A percentile compares a stretch with the other conserved stretches of the same genome.
These are phyloP conservation scores for Nothocercus nigrocapillus DNA, from an alignment of 2,113 vertebrate species.

Conservation along the genomic window DNA sequence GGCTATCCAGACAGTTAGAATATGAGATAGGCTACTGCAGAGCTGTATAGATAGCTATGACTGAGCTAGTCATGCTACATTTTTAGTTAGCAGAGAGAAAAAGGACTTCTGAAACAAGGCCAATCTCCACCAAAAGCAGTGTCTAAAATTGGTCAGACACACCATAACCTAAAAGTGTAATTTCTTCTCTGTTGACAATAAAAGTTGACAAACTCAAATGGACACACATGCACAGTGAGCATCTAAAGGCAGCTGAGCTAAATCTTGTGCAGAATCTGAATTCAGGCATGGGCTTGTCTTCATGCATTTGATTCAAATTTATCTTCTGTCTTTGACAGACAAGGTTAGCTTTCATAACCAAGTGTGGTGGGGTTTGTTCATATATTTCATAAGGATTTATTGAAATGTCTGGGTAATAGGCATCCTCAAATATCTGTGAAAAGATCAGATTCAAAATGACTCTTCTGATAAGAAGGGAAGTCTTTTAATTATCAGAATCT, in stretches of 20 bases:
- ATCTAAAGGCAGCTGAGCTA: neutral
- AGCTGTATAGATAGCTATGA: neutral
- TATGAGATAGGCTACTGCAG: neutral
- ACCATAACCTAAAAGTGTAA: neutral
- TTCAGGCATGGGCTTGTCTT: neutral
- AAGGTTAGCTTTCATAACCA: neutral
- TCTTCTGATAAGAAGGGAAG: neutral
- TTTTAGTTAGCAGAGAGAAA: neutral
- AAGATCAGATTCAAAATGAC: neutral
- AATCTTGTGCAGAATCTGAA: neutral
- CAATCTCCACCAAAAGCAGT: neutral
- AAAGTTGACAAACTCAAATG: neutral
- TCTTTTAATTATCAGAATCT: neutral
- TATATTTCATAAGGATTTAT: neutral
- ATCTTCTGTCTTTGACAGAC: neutral
- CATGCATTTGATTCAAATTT: neutral
- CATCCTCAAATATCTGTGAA: neutral
- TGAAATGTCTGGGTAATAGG: neutral
- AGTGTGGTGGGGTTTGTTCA: neutral
- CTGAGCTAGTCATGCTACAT: neutral
- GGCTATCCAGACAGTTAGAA: neutral
- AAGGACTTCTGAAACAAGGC: neutral
- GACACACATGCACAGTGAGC: neutral
- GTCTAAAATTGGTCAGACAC: neutral
- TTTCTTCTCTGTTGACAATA: neutral